Evolutionary conservation across 2,888 invertebrate species (phyloP).

Genomic region (Ophioninae sp.): DNA sequence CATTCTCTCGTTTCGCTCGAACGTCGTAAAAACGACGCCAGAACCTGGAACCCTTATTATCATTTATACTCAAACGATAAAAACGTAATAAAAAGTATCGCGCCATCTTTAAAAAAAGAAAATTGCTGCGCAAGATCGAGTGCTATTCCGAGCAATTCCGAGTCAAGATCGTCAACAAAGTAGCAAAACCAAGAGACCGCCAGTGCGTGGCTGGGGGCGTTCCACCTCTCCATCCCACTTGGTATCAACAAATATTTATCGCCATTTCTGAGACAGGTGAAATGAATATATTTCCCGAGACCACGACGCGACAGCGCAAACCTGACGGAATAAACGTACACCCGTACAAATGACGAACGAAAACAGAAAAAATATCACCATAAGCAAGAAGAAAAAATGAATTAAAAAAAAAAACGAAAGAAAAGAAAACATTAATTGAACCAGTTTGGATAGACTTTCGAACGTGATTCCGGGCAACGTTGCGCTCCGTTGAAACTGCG

Average conservation of each 20-base stretch:
- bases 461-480: slow-evolving; percentile 45
- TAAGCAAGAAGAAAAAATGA: slow-evolving; percentile 18
- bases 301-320: slow-evolving; percentile 24
- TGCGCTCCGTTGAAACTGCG: slow-evolving; percentile 38
- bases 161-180: neutral
- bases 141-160: neutral
- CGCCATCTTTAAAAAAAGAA: neutral
- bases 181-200: neutral
- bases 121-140: neutral
- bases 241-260: slow-evolving; percentile 15
- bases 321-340: slow-evolving; percentile 26
- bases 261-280: slow-evolving; percentile 47
- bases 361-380: slow-evolving; percentile 10
- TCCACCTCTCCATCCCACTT: neutral
- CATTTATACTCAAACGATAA: neutral
- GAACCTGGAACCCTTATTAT: neutral
- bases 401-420: neutral
- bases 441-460: slow-evolving; percentile 60
- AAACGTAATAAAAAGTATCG: neutral
- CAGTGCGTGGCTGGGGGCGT: neutral
- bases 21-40: neutral
- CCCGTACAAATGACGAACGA: slow-evolving; percentile 35
- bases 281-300: slow-evolving; percentile 49
- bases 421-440: slow-evolving; percentile 52
- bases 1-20: neutral